Evolutionary conservation across 2,888 invertebrate species (phyloP).

Genomic region (Dorcus parallelipipedus): DNA sequence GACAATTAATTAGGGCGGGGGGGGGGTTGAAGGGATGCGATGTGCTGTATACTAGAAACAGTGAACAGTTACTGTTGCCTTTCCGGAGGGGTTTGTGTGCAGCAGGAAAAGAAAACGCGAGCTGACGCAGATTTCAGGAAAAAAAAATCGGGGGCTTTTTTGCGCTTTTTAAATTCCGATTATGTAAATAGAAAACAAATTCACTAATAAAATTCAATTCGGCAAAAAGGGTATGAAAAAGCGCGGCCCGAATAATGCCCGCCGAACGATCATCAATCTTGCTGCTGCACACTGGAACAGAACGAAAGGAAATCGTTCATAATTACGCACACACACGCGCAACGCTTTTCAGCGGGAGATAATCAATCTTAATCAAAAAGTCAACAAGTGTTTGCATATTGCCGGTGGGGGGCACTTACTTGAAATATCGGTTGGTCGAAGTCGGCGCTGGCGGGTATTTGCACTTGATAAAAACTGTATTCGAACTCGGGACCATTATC

Average conservation of each 20-base stretch:
- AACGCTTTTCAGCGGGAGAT: neutral
- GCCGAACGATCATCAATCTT: neutral
- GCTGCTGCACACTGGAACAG: neutral
- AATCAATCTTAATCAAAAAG: conserved; percentile 2
- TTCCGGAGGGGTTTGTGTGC: neutral
- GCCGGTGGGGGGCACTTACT: conserved; percentile 44
- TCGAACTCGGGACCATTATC: conserved; percentile 86
- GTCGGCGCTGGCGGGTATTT: conserved; percentile 60
- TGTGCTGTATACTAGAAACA: neutral
- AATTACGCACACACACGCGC: neutral
- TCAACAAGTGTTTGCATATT: conserved; percentile 3
- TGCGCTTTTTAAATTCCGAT: conserved; percentile 2
- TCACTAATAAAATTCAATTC: neutral
- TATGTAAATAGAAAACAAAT: conserved; percentile 3
- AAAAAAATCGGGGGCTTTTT: neutral
- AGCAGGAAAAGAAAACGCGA: neutral
- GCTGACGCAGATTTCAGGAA: neutral
- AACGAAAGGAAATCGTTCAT: neutral
- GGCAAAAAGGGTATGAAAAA: neutral
- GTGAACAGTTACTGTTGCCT: neutral
- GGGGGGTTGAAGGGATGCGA: conserved; percentile 2
- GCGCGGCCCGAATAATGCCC: neutral
- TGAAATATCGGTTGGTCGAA: conserved; percentile 59
- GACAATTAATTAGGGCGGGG: neutral
- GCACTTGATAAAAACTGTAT: conserved; percentile 77